Conservation (phyloP, 2,888 invertebrate genomes). For the Ferrisia virgata region DNA sequence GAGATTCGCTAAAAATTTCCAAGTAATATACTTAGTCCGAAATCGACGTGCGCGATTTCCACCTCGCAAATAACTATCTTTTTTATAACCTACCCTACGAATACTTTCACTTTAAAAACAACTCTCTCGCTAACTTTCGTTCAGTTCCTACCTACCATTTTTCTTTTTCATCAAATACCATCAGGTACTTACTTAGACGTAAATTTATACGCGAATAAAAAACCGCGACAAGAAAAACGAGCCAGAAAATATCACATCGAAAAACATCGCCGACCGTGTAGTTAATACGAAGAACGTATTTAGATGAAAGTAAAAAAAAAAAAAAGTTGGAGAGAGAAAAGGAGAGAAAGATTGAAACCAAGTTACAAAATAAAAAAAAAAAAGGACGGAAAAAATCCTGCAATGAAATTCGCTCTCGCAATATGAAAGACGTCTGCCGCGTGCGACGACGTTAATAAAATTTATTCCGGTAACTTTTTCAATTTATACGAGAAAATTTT, state of each 20-base stretch:
- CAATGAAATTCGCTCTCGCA: neutral
- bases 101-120: neutral
- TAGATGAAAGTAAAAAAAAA: too few relatives aligned
- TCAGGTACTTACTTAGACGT: too few relatives aligned
- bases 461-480: slow-evolving; percentile 6
- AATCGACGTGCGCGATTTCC: neutral
- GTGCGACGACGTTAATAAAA: neutral
- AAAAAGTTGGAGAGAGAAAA: too few relatives aligned
- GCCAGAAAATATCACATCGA: too few relatives aligned
- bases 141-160: too few relatives aligned
- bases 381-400: neutral
- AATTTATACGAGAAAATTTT: neutral
- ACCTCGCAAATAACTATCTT: neutral
- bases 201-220: too few relatives aligned
- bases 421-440: neutral
- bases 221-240: too few relatives aligned
- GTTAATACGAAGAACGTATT: too few relatives aligned
- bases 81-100: neutral
- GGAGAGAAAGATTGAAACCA: too few relatives aligned
- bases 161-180: too few relatives aligned
- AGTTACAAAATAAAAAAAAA: neutral
- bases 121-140: too few relatives aligned
- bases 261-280: too few relatives aligned
- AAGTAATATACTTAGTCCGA: neutral
- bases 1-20: neutral